Percentiles rank a stretch among this genome's conserved stretches.
phyloP scores from a whole-genome alignment of 1,140 invertebrate species.

The Danaus melanippus region DNA sequence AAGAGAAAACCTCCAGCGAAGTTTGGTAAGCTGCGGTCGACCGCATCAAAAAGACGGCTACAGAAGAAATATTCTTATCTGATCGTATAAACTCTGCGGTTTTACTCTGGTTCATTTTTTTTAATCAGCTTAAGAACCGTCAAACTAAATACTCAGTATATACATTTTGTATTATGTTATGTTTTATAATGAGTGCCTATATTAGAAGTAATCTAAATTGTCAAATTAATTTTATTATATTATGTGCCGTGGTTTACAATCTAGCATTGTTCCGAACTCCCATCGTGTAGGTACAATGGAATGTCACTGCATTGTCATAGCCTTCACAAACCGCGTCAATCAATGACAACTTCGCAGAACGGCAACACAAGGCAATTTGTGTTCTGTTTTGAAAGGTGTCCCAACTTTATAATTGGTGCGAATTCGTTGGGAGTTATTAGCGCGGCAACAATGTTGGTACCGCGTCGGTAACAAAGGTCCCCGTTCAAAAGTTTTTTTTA shows the following conservation, averaged over 20 bases:
- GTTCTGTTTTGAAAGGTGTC: conserved; percentile 24
- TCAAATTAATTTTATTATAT: too few species aligned
- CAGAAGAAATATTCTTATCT: conserved; percentile 12
- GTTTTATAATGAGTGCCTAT: too few species aligned
- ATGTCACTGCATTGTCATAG: conserved; percentile 16
- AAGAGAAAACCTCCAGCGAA: conserved; percentile 11
- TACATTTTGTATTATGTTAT: too few species aligned
- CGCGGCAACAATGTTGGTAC: conserved; percentile 12
- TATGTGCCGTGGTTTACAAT: too few species aligned
- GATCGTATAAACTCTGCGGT: background rate
- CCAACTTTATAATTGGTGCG: conserved; percentile 23
- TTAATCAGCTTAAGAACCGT: too few species aligned
- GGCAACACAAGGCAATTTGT: conserved; percentile 19
- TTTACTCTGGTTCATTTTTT: too few species aligned
- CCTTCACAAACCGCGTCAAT: conserved; percentile 19
- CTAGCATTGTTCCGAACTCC: too few species aligned
- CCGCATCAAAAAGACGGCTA: conserved; percentile 10
- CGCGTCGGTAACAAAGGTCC: too few species aligned
- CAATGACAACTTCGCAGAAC: conserved; percentile 18
- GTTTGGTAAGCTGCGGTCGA: conserved; percentile 11
- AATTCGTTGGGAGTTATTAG: conserved; percentile 17
- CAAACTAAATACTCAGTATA: too few species aligned
- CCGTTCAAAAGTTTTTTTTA: too few species aligned
- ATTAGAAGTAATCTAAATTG: too few species aligned
- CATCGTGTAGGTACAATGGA: conserved; percentile 8